Evolutionary conservation across 2,888 invertebrate species (phyloP).

Genomic region (Orthosia gracilis): DNA sequence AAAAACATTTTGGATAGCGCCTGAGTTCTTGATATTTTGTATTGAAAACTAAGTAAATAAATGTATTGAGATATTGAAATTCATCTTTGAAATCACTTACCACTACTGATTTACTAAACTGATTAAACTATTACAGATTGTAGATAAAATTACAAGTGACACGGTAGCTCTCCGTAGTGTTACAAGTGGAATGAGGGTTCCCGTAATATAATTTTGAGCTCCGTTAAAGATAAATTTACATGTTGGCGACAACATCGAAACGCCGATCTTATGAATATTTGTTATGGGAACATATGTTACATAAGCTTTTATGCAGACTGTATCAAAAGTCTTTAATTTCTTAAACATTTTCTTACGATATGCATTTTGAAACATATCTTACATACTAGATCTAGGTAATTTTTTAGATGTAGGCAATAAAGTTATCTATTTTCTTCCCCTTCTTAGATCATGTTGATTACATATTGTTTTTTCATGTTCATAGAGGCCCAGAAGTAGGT

Average conservation of each 20-base stretch:
- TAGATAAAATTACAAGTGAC: conserved; percentile 34
- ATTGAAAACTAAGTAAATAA: background rate
- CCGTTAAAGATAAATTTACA: conserved; percentile 78
- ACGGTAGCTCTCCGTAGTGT: conserved; percentile 64
- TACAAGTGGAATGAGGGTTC: conserved; percentile 78
- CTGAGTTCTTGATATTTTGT: background rate
- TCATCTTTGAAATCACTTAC: background rate
- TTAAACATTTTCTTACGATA: no score
- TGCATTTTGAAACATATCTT: background rate
- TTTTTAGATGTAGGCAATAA: background rate
- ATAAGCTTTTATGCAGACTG: background rate
- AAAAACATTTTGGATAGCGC: no score
- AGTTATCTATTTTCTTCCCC: background rate
- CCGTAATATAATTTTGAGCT: conserved; percentile 78
- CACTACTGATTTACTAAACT: conserved; percentile 1
- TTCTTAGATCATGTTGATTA: background rate
- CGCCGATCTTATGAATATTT: conserved; percentile 13
- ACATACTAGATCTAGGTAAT: background rate
- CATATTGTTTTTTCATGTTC: conserved; percentile 19
- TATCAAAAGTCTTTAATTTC: background rate
- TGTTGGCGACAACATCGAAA: conserved; percentile 61
- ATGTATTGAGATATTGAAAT: background rate
- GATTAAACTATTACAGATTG: conserved; percentile 10
- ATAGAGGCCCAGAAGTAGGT: background rate
- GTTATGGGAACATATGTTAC: conserved; percentile 5